A percentile compares a stretch with the other conserved stretches of the same genome.
Evolutionary conservation across 2,888 invertebrate species (phyloP).

Genomic region (Entomobrya multifasciata): DNA sequence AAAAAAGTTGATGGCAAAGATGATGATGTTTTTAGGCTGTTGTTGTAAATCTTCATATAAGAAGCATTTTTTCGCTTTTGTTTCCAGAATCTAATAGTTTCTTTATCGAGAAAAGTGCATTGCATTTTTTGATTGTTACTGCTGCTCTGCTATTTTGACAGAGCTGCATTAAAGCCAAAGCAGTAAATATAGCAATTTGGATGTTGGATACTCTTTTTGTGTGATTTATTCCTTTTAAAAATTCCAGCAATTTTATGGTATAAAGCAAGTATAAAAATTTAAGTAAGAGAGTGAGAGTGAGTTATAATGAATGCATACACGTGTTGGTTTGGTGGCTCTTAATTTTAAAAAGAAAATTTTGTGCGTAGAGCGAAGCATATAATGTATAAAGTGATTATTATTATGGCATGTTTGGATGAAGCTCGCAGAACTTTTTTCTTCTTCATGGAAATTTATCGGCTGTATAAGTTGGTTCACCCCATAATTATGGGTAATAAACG

Average conservation of each 20-base stretch:
- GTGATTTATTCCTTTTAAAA: background rate
- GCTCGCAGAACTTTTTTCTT: conserved; percentile 1
- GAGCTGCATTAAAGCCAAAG: background rate
- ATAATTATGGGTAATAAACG: conserved; percentile 63
- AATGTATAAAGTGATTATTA: conserved; percentile 41
- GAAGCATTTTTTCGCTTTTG: conserved; percentile 38
- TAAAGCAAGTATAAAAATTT: too few relatives aligned
- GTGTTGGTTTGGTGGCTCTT: conserved; percentile 36
- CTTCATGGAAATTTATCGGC: conserved; percentile 57
- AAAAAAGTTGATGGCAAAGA: background rate
- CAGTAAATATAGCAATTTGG: background rate
- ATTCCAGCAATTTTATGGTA: background rate
- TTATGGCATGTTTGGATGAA: background rate
- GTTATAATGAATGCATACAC: conserved; percentile 18
- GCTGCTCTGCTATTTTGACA: too few relatives aligned
- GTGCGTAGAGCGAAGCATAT: conserved; percentile 9
- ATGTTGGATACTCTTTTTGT: too few relatives aligned
- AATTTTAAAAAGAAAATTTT: conserved; percentile 39
- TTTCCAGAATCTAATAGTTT: conserved; percentile 5
- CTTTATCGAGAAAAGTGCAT: conserved; percentile 10
- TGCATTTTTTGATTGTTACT: background rate
- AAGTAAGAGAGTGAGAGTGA: background rate
- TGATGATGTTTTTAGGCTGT: background rate
- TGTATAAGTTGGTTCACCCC: conserved; percentile 38
- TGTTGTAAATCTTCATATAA: conserved; percentile 38